Percentiles rank a stretch among this genome's conserved stretches.
Conservation (phyloP, 2,888 invertebrate species). For the Boloria euphrosyne region DNA sequence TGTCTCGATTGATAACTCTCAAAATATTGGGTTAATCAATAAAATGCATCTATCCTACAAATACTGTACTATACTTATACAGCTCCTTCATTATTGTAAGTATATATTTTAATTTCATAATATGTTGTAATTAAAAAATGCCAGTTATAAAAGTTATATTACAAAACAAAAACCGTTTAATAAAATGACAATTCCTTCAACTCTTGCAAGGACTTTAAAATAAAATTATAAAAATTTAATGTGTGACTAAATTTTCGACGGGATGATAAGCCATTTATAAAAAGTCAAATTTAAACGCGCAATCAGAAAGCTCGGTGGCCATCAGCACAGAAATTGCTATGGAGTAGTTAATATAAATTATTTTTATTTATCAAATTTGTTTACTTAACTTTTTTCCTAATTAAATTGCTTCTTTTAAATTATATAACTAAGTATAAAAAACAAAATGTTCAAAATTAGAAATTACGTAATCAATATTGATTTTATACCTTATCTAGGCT, state of each 20-base stretch:
- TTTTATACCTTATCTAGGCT: neutral
- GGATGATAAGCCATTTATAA: slow-evolving; percentile 69
- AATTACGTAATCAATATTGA: too few relatives aligned
- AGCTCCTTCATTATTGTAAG: too few relatives aligned
- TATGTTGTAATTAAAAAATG: neutral
- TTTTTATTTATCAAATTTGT: neutral
- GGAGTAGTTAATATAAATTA: neutral
- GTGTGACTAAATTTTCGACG: slow-evolving; percentile 62
- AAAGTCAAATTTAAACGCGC: slow-evolving; percentile 73
- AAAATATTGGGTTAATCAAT: too few relatives aligned
- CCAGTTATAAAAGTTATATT: neutral
- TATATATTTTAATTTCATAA: neutral
- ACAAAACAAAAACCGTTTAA: slow-evolving; percentile 9
- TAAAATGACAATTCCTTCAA: slow-evolving; percentile 26
- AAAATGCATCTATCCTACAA: too few relatives aligned
- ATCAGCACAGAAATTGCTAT: slow-evolving; percentile 42
- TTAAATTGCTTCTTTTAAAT: too few relatives aligned
- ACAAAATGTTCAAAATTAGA: too few relatives aligned
- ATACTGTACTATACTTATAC: too few relatives aligned
- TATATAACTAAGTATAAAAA: too few relatives aligned
- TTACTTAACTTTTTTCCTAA: neutral
- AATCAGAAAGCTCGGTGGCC: slow-evolving; percentile 65
- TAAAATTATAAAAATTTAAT: slow-evolving; percentile 51
- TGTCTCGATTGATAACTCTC: too few relatives aligned
- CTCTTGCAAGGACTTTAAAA: slow-evolving; percentile 37